A percentile compares a stretch with the other conserved stretches of the same genome.
Conservation (phyloP, 2,113 vertebrate species). For the Trinectes maculatus region DNA sequence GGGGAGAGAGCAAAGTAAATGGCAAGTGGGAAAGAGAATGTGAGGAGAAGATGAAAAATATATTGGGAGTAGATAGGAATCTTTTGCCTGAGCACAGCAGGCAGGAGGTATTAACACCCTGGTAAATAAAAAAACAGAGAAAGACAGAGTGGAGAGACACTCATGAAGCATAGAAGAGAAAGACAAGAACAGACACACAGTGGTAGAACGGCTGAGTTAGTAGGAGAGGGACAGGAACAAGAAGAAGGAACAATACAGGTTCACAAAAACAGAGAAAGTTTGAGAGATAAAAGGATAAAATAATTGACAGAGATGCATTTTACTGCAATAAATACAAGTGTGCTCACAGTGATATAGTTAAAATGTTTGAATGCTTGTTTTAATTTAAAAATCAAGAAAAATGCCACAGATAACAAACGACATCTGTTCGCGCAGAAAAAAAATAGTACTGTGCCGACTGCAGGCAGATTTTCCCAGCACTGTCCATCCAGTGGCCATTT, state of each 20-base stretch:
- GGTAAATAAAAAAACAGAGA: background rate
- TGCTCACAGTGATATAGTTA: too few species aligned
- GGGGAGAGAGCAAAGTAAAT: constrained; percentile 4
- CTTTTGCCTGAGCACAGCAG: constrained; percentile 5
- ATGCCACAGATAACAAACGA: too few species aligned
- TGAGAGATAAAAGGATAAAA: too few species aligned
- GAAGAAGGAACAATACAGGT: background rate
- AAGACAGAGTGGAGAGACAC: background rate
- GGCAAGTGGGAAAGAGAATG: background rate
- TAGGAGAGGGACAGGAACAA: background rate
- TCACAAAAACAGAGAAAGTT: background rate
- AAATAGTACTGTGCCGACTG: too few species aligned
- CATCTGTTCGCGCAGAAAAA: too few species aligned
- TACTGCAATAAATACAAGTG: too few species aligned
- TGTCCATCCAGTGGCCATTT: too few species aligned
- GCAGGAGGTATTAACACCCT: background rate
- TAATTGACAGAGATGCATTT: too few species aligned
- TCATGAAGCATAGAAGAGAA: background rate
- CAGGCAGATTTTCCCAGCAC: too few species aligned
- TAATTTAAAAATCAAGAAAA: too few species aligned
- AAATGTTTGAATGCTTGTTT: too few species aligned
- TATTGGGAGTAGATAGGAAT: background rate
- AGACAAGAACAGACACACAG: background rate
- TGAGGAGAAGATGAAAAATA: constrained; percentile 19
- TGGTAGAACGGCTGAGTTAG: background rate